Evolutionary conservation across 1,140 invertebrate genomes (phyloP), one percentile per base, ranked within the genome.

Genomic region (Callitettix versicolor): DNA sequence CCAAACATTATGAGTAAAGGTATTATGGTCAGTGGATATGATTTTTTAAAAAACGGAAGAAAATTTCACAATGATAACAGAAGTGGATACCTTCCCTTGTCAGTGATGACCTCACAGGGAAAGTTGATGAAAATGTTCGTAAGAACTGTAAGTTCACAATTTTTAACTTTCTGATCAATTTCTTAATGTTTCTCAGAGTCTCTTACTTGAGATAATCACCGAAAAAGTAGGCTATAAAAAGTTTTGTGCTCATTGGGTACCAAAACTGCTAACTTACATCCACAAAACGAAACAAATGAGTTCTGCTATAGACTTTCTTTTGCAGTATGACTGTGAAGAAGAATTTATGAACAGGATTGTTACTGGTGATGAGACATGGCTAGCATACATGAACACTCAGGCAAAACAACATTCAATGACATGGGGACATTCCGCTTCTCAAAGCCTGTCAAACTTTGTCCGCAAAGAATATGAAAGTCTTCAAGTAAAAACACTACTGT

Each of bases 311-410:
- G n/a, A n/a, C n/a, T n/a, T n/a, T n/a, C n/a, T n/a, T n/a, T n/a
- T n/a, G n/a, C n/a, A n/a, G 14, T 57, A 61, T 24, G 11, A 55
- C 18, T 43, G 53, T 1, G 54, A 57, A 41, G 53, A 56, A n/a
- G 50, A 54, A 12, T 58, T 60, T 58, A 58, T 62, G n/a, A 43
- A 58, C 30, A 3, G 34, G 17, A 54, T 65, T 17, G 48, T 62
- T 24, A 63, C 53, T n/a, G 58, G 57, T 0, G 57, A 65, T 52
- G 60, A 59, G 47, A 62, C 56, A 5, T 64, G 54, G 58, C 44
- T 61, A 41, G 18, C 24, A 11, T 59, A 58, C 36, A 36, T 61
- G 12, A 62, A 49, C 18, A 14, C 41, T 14, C 14, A 52, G 30
- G 43, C 48, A 18, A 56, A 56, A 41, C 26, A 50, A 30, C 22